These are phyloP conservation scores for Aphaenogaster ashmeadi DNA, from an alignment of 1,140 invertebrate species.

Conservation along the genomic window DNA sequence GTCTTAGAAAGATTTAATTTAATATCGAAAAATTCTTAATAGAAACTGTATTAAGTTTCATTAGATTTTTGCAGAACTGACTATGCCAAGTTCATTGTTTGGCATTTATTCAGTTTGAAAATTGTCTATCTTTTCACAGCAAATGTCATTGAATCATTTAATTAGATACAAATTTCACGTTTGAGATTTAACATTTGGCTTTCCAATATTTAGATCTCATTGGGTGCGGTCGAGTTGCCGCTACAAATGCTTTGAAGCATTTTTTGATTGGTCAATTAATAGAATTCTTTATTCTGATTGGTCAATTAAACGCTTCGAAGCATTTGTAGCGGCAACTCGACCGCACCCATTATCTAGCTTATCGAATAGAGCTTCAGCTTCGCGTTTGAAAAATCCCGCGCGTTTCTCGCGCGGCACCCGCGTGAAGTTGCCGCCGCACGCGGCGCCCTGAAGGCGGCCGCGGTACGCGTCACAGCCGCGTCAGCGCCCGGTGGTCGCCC, in stretches of 20 bases:
- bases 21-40: neutral
- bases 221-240: too few species aligned
- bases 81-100: neutral
- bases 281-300: too few species aligned
- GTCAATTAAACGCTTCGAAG: too few species aligned
- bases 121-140: neutral
- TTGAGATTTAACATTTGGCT: neutral
- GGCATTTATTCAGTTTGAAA: neutral
- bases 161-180: neutral
- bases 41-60: too few species aligned
- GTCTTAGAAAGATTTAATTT: neutral
- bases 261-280: too few species aligned
- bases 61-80: neutral
- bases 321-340: too few species aligned
- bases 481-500: conserved; percentile 77
- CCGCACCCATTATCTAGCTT: too few species aligned
- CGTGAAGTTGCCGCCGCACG: neutral
- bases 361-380: too few species aligned
- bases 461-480: conserved; percentile 79
- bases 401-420: neutral
- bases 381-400: neutral
- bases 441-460: conserved; percentile 63
- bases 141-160: neutral
- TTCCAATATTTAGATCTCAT: neutral
- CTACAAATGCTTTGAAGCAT: too few species aligned